phyloP scores from a whole-genome alignment of 1,140 invertebrate species.

The Condylostylus longicornis region DNA sequence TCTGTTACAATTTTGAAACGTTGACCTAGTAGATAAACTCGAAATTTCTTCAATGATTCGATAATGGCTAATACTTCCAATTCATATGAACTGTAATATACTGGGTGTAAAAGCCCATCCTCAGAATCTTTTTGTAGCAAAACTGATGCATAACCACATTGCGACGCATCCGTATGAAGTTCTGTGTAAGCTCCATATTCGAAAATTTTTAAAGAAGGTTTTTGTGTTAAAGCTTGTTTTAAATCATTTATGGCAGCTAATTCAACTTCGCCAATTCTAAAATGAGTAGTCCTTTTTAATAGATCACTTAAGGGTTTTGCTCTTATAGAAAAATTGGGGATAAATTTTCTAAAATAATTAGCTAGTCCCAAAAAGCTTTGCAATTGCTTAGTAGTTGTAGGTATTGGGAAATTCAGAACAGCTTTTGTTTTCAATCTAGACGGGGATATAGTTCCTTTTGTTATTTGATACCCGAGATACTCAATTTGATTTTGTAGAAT shows the following conservation, averaged over 20 bases:
- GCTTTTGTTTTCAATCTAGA: slow-evolving; percentile 17
- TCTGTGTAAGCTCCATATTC: slow-evolving; percentile 9
- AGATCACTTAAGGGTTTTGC: slow-evolving; percentile 13
- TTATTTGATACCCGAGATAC: slow-evolving; percentile 13
- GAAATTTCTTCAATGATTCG: slow-evolving; percentile 13
- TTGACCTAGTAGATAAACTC: slow-evolving; percentile 7
- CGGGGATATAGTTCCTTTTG: slow-evolving; percentile 9
- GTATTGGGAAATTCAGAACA: slow-evolving; percentile 15
- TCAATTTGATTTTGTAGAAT: slow-evolving; percentile 11
- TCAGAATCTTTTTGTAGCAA: slow-evolving; percentile 14
- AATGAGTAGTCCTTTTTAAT: slow-evolving; percentile 5
- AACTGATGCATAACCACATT: slow-evolving; percentile 18
- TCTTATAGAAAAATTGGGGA: slow-evolving; percentile 13
- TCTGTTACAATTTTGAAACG: slow-evolving; percentile 10
- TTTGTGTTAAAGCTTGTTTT: slow-evolving; percentile 6
- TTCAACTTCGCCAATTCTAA: slow-evolving; percentile 4
- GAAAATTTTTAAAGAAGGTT: slow-evolving; percentile 11
- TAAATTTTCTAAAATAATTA: slow-evolving; percentile 24
- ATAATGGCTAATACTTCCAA: slow-evolving; percentile 16
- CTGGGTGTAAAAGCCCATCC: slow-evolving; percentile 16
- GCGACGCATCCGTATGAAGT: slow-evolving; percentile 18
- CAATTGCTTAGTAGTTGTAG: slow-evolving; percentile 14
- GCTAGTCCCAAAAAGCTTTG: slow-evolving; percentile 22
- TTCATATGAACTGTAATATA: slow-evolving; percentile 18
- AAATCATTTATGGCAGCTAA: slow-evolving; percentile 9